Evolutionary conservation across 1,140 invertebrate genomes (phyloP).

Genomic region (Chironomus striatipennis): DNA sequence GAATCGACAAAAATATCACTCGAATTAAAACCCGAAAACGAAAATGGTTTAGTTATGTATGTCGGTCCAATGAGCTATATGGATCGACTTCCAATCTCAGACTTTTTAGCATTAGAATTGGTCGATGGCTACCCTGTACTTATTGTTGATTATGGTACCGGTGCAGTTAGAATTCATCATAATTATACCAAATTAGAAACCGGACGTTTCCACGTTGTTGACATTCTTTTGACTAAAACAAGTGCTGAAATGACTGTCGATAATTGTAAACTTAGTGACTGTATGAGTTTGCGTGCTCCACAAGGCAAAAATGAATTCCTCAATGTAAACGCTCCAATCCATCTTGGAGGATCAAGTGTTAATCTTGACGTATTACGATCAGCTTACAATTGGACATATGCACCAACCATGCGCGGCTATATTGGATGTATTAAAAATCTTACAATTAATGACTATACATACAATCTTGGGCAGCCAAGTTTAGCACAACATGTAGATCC

Average conservation of each 20-base stretch:
- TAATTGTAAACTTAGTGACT: slow-evolving; percentile 60
- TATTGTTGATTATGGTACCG: slow-evolving; percentile 83
- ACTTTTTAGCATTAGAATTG: slow-evolving; percentile 88
- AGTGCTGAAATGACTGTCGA: slow-evolving; percentile 70
- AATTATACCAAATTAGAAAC: slow-evolving; percentile 66
- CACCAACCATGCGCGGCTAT: slow-evolving; percentile 59
- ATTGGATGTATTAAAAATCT: slow-evolving; percentile 80
- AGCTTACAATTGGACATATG: slow-evolving; percentile 52
- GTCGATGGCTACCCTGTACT: slow-evolving; percentile 74
- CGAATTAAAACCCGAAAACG: slow-evolving; percentile 62
- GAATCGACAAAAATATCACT: slow-evolving; percentile 68
- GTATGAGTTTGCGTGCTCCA: slow-evolving; percentile 59
- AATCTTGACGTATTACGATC: slow-evolving; percentile 50
- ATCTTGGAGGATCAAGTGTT: slow-evolving; percentile 69
- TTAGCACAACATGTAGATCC: slow-evolving; percentile 56
- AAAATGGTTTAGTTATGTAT: slow-evolving; percentile 82
- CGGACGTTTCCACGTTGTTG: slow-evolving; percentile 70
- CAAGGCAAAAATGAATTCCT: slow-evolving; percentile 64
- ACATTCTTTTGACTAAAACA: slow-evolving; percentile 62
- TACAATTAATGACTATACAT: slow-evolving; percentile 68
- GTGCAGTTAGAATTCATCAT: slow-evolving; percentile 60
- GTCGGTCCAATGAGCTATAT: slow-evolving; percentile 70
- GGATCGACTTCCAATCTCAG: slow-evolving; percentile 51
- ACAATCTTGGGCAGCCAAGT: slow-evolving; percentile 66
- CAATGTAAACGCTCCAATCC: slow-evolving; percentile 81